Percentiles rank a stretch among this genome's conserved stretches.
Conservation (phyloP, 2,797 vertebrate species). For the Thamnophis elegans region DNA sequence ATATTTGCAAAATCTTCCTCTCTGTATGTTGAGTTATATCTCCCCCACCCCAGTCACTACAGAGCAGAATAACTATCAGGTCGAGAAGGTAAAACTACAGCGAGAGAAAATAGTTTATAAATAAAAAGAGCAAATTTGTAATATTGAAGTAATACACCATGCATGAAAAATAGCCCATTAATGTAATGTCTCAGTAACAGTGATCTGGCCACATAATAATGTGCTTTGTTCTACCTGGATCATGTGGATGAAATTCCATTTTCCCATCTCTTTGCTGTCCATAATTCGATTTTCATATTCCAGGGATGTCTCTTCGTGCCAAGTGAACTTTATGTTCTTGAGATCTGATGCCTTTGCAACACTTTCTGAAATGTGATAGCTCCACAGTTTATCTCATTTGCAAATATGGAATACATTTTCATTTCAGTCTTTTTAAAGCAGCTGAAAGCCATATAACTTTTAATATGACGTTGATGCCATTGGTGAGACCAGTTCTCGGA, state of each 20-base stretch:
- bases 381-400: constrained; percentile 63
- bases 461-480: constrained; percentile 28
- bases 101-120: not conserved
- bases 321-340: constrained; percentile 81
- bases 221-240: constrained; percentile 81
- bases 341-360: constrained; percentile 80
- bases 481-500: constrained; percentile 12
- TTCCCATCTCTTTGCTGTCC: constrained; percentile 74
- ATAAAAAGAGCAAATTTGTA: not conserved
- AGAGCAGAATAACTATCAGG: not conserved
- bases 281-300: constrained; percentile 85
- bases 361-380: constrained; percentile 63
- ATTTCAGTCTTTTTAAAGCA: constrained; percentile 57
- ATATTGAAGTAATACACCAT: not conserved
- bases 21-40: not conserved
- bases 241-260: constrained; percentile 94
- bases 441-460: constrained; percentile 34
- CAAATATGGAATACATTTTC: constrained; percentile 52
- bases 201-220: constrained; percentile 32
- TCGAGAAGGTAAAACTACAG: not conserved
- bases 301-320: constrained; percentile 84
- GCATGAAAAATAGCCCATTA: constrained; percentile 6
- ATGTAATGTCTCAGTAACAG: constrained; percentile 11
- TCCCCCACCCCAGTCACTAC: not conserved
- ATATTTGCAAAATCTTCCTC: not conserved